These are phyloP conservation scores for Pseudomyrmex cubaensis DNA, from an alignment of 1,140 invertebrate species.

Conservation along the genomic window DNA sequence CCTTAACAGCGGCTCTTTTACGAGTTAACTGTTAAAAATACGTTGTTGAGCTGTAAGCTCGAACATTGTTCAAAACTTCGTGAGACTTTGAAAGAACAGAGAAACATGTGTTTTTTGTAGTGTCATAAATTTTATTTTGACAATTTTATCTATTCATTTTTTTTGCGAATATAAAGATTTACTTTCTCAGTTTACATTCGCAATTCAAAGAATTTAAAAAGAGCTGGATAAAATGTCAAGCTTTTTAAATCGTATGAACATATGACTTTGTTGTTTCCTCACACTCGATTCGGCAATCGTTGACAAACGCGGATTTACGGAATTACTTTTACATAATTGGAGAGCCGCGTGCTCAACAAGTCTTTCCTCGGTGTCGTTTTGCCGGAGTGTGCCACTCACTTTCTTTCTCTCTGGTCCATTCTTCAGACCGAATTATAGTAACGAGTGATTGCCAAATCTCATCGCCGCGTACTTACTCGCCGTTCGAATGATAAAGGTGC, in stretches of 20 bases:
- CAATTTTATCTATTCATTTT: no score
- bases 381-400: constrained; percentile 13
- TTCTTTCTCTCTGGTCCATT: constrained; percentile 35
- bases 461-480: constrained; percentile 1
- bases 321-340: constrained; percentile 49
- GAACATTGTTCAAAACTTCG: neutral
- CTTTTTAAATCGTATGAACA: neutral
- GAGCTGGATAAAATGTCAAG: neutral
- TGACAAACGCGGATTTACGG: constrained; percentile 30
- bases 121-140: neutral
- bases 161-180: no score
- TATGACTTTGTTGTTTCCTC: constrained; percentile 25
- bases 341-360: constrained; percentile 36
- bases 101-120: neutral
- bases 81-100: neutral
- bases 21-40: constrained; percentile 5
- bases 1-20: neutral
- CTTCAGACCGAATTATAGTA: constrained; percentile 34
- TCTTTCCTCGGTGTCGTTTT: constrained; percentile 41
- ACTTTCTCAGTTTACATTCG: no score
- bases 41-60: neutral
- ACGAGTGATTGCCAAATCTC: constrained; percentile 40
- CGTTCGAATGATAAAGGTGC: neutral
- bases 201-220: no score
- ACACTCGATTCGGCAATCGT: neutral